Evolutionary conservation across 1,140 invertebrate genomes (phyloP), one percentile per base, ranked within the genome.

Genomic region (Arctopsyche grandis): DNA sequence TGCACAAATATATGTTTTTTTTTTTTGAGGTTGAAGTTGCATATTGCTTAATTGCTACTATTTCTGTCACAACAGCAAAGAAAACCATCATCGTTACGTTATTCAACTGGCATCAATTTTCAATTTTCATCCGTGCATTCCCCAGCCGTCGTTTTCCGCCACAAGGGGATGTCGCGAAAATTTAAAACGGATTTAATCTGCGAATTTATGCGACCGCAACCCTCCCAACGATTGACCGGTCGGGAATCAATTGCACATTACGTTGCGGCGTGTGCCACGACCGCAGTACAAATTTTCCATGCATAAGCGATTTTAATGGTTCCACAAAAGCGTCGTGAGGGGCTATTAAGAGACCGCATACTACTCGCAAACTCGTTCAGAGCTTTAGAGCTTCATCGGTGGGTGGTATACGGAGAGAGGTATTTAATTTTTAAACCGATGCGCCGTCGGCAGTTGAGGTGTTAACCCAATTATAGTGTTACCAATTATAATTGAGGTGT

Each of bases 251-350:
- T 76, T 76, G 52, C 75, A 22, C 75, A 69, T 76, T 76, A 76
- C 26, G 73, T n/a, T 16, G 46, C 43, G 73, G 10, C 10, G 19
- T 12, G 60, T 9, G 56, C 24, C 75, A 60, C 60, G 29, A 79
- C 69, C 69, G 52, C 77, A 46, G 46, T 69, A 71, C 69, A 58
- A 79, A 79, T 79, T 79, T 73, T 79, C 70, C 69, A 60, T 71
- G 69, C 69, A 58, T 43, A 73, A 79, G 52, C 71, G 77, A 79
- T 79, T 79, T 79, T 79, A 79, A 79, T 75, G 75, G 44, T 19
- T 10, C 78, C 78, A 79, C 78, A 79, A 79, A 75, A 75, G 78
- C 71, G 73, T 48, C 73, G 56, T 75, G 16, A 43, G 22, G 48
- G 14, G 71, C 24, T n/a, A 29, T 70, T 70, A 38, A 70, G 21